Conservation (phyloP, 2,888 invertebrate genomes). For the Phyto melanocephala region DNA sequence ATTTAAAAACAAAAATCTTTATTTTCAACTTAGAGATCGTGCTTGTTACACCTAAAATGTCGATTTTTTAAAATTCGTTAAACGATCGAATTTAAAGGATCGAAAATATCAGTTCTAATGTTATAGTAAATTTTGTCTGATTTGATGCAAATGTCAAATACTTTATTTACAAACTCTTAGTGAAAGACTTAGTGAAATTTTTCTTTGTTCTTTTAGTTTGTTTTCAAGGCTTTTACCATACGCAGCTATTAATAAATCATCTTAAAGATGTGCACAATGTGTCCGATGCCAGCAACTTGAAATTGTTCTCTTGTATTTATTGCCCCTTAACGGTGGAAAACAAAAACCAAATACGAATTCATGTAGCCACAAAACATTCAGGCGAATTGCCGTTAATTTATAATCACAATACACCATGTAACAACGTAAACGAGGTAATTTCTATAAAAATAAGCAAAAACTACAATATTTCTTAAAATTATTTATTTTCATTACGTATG, state of each 20-base stretch:
- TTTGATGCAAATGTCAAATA: too few species aligned
- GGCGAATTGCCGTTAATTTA: constrained; percentile 58
- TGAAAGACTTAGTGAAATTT: too few species aligned
- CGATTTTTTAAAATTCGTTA: too few species aligned
- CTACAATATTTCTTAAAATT: not conserved
- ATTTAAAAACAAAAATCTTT: too few species aligned
- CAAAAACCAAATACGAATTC: constrained; percentile 43
- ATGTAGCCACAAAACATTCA: constrained; percentile 64
- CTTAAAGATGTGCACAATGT: not conserved
- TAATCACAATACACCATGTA: constrained; percentile 44
- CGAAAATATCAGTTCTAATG: too few species aligned
- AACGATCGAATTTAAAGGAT: too few species aligned
- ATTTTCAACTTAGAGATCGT: too few species aligned
- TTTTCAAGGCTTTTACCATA: constrained; percentile 8
- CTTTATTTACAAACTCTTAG: too few species aligned
- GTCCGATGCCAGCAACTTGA: not conserved
- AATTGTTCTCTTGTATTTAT: constrained; percentile 65
- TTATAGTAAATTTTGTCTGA: too few species aligned
- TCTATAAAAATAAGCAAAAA: not conserved
- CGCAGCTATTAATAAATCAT: constrained; percentile 19
- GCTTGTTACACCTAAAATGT: too few species aligned
- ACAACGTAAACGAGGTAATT: constrained; percentile 37
- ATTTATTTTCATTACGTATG: not conserved
- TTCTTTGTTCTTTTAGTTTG: constrained; percentile 57
- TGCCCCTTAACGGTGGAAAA: constrained; percentile 40